These are phyloP conservation scores for Adela reaumurella DNA, from an alignment of 2,888 invertebrate genomes.

Conservation along the genomic window DNA sequence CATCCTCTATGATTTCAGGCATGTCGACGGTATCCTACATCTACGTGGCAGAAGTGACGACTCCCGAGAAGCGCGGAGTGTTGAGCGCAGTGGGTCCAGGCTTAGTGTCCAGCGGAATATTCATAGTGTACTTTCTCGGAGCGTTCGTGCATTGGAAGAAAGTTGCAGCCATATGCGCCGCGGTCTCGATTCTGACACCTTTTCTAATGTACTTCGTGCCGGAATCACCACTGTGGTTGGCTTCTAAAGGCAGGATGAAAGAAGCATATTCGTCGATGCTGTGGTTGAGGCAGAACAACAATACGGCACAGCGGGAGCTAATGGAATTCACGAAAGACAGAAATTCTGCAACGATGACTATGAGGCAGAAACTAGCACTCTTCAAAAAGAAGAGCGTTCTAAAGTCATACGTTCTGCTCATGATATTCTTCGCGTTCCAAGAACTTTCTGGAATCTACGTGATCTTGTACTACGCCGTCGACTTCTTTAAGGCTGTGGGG, in stretches of 20 bases:
- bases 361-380: slow-evolving; percentile 35
- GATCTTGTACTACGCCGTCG: slow-evolving; percentile 69
- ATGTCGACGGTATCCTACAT: slow-evolving; percentile 68
- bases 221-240: slow-evolving; percentile 67
- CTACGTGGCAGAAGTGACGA: slow-evolving; percentile 66
- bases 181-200: slow-evolving; percentile 53
- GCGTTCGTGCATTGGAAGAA: slow-evolving; percentile 64
- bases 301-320: slow-evolving; percentile 60
- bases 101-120: slow-evolving; percentile 67
- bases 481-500: slow-evolving; percentile 65
- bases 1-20: slow-evolving; percentile 53
- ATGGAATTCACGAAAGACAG: slow-evolving; percentile 55
- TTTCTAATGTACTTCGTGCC: slow-evolving; percentile 62
- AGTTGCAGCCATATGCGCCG: slow-evolving; percentile 62
- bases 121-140: slow-evolving; percentile 65
- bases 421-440: slow-evolving; percentile 65
- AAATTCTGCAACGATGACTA: slow-evolving; percentile 30
- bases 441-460: slow-evolving; percentile 72
- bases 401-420: slow-evolving; percentile 64
- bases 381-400: slow-evolving; percentile 55
- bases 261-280: slow-evolving; percentile 60
- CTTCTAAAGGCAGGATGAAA: slow-evolving; percentile 56
- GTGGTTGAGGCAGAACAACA: slow-evolving; percentile 63
- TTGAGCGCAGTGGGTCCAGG: slow-evolving; percentile 68
- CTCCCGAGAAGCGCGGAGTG: slow-evolving; percentile 64